Percentiles rank a stretch among this genome's conserved stretches.
Conservation (phyloP, 1,140 invertebrate species). For the Chironomus striatipennis region DNA sequence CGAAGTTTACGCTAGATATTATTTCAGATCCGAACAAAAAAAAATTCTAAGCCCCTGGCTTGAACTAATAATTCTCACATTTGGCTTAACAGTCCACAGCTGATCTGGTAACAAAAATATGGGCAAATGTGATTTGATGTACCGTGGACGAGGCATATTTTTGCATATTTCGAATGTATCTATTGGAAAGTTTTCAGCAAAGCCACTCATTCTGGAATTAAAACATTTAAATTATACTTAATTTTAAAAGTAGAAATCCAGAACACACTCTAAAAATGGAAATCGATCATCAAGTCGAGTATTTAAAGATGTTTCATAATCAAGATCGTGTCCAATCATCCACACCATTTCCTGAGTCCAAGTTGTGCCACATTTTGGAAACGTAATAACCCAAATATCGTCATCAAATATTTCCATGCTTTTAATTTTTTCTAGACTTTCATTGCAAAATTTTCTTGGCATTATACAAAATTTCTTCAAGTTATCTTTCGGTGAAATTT, state of each 20-base stretch:
- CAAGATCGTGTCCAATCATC: constrained; percentile 46
- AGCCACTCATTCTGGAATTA: background rate
- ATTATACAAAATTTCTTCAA: background rate
- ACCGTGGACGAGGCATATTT: constrained; percentile 43
- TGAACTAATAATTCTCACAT: constrained; percentile 39
- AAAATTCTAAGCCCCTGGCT: too few species aligned
- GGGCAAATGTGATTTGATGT: constrained; percentile 57
- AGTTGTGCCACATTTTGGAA: constrained; percentile 48
- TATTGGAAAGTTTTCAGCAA: background rate
- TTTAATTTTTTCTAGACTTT: constrained; percentile 26
- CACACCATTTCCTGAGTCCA: constrained; percentile 56
- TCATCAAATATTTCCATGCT: constrained; percentile 38
- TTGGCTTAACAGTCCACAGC: constrained; percentile 38
- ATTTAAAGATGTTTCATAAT: constrained; percentile 39
- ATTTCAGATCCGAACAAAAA: too few species aligned
- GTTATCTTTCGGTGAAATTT: background rate
- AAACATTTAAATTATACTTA: too few species aligned
- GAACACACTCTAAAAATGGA: constrained; percentile 36
- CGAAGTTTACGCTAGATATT: too few species aligned
- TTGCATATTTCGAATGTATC: constrained; percentile 30
- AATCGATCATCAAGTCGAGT: constrained; percentile 29
- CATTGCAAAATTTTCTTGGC: background rate
- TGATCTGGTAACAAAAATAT: constrained; percentile 48
- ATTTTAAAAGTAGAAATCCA: too few species aligned
- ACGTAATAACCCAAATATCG: constrained; percentile 43